Base-by-base conservation (phyloP, 1,140 invertebrate genomes). In the Branchinecta lindahli region DNA sequence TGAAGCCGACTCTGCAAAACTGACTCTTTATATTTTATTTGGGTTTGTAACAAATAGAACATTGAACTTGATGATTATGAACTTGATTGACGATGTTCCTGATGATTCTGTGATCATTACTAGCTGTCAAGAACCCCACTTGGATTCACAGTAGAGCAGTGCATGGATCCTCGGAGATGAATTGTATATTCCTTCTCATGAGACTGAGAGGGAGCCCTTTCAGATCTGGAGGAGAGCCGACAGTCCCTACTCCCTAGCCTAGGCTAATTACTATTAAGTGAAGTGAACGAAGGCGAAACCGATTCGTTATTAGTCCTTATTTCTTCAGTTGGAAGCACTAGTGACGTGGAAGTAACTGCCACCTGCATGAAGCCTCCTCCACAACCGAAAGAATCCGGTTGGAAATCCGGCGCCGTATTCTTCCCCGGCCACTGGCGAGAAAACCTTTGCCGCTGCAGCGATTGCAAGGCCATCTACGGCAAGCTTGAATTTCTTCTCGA, bases 401-500 rank as follows among this genome's bases (percentile, higher is more conserved):
- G 47, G 18, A 18, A 18, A 44, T 65, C 61, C n/a, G 61, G 66
- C 10, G 18, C 18, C 15, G 47, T 65, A 33, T 47, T 65, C 8
- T 47, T 70, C 18, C 47, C 52, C 15, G 47, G 18, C 10, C 66
- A 18, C 8, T 71, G 70, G 68, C 45, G 72, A 6, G 66, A 71
- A 8, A 46, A 71, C 1, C 46, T 73, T 4, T 73, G 72, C 45
- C 68, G 68, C 3, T 73, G 72, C 46, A 21, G 45, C 8, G 66
- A 0, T n/a, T 73, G 71, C 69, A 71, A 68, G 21, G 73, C 66
- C 18, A 12, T 61, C 52, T 61, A 61, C 45, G 78, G 87, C 45
- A 82, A 84, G 44, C 78, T 93, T 12, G 74, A 80, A 66, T 97
- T 88, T 79, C 77, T 97, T 46, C 77, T 87, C 8, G 92, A 96